Evolutionary conservation across 2,113 vertebrate genomes (phyloP), one percentile per base, ranked within the genome.

Genomic region (Zosterops hypoxanthus): DNA sequence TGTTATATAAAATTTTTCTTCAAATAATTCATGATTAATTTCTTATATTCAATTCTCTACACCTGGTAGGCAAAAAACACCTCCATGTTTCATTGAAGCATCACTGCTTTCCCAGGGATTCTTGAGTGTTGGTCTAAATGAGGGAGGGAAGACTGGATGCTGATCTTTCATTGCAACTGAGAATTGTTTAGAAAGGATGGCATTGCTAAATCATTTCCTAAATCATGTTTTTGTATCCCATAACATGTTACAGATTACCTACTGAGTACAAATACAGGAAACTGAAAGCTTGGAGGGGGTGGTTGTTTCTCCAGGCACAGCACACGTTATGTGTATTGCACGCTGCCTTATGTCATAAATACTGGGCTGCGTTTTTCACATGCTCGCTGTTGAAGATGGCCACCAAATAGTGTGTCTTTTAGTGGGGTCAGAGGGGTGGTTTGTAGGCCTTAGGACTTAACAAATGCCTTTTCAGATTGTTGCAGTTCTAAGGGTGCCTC

Each of bases 381-480:
- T 44, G 39, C n/a, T 56, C 4, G 0, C 18, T 41, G 26, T 41
- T 86, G 68, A 77, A 86, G 31, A 3, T 14, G 50, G 47, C 17
- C 44, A 44, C 19, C 6, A 33, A 42, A 39, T 34, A 52, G 14
- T 0, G 0, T 10, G 6, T 29, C 29, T 41, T 79, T 19, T 2
- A 16, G 2, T 36, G 55, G 4, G 23, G 9, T 79, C 34, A 25
- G 39, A 17, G 26, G 71, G 60, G 16, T 50, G 46, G 9, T 80
- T 63, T 88, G 16, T 31, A 22, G 41, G 26, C 31, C 36, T 65
- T 69, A 24, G 53, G 47, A 72, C 21, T 50, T 59, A 65, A 34
- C 7, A 77, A 42, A 29, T 65, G 33, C 36, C 11, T 50, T 71
- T 85, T 82, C 47, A 65, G 21, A 39, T 71, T 36, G 24, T 41